These are phyloP conservation scores for Opisthocomus hoazin DNA, from an alignment of 2,113 vertebrate genomes.

Conservation along the genomic window DNA sequence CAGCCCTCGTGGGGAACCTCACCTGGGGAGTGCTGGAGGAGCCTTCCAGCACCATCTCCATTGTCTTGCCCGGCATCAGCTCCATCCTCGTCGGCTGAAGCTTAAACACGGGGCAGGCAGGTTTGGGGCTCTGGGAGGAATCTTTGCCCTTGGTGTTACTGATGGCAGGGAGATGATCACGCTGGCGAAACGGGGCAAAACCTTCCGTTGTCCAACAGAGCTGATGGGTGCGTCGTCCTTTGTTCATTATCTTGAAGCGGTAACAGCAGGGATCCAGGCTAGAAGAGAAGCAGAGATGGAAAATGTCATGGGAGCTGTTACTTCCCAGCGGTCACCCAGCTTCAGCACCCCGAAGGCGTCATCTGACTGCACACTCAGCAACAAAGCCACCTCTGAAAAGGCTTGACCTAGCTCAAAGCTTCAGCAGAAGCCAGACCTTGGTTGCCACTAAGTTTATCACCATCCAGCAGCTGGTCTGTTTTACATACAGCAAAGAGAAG, in stretches of 20 bases:
- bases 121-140: neutral
- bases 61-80: conserved; percentile 73
- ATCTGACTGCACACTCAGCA: neutral
- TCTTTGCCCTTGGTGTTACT: neutral
- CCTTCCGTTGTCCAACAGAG: conserved; percentile 77
- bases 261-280: conserved; percentile 73
- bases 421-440: neutral
- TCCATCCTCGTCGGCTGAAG: conserved; percentile 71
- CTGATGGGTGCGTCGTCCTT: conserved; percentile 71
- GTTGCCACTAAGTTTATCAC: neutral
- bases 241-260: conserved; percentile 81
- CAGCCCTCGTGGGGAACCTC: neutral
- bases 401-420: neutral
- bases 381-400: neutral
- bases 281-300: neutral
- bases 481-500: neutral
- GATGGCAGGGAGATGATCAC: neutral
- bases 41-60: conserved; percentile 75
- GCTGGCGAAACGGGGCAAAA: conserved; percentile 7
- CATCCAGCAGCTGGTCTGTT: neutral
- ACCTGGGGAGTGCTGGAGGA: conserved; percentile 76
- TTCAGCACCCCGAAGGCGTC: fast-evolving
- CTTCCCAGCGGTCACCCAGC: neutral
- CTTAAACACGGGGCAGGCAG: conserved; percentile 64
- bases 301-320: neutral